Evolutionary conservation across 2,797 vertebrate genomes (phyloP).

Genomic region (Acanthurus leucopareius): DNA sequence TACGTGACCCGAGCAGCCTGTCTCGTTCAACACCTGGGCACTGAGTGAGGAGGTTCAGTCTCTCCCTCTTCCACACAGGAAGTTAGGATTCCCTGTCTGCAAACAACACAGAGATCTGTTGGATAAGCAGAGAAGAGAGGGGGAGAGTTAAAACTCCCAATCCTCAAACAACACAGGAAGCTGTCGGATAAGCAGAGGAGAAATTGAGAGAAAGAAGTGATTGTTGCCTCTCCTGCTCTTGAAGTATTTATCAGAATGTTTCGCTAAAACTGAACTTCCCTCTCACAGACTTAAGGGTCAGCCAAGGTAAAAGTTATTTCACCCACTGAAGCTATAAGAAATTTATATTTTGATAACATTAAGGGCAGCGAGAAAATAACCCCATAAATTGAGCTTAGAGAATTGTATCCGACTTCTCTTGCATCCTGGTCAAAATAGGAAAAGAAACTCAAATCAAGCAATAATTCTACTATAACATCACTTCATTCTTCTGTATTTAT

Average conservation of each 20-base stretch:
- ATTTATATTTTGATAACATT: slow-evolving; percentile 49
- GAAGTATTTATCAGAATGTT: slow-evolving; percentile 76
- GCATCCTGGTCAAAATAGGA: slow-evolving; percentile 5
- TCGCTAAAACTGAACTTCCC: slow-evolving; percentile 63
- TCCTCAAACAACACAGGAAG: slow-evolving; percentile 68
- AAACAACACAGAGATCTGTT: slow-evolving; percentile 65
- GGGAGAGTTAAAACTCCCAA: slow-evolving; percentile 49
- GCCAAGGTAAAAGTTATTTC: slow-evolving; percentile 47
- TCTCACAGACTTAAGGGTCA: slow-evolving; percentile 39
- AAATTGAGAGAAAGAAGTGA: slow-evolving; percentile 51
- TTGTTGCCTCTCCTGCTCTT: slow-evolving; percentile 63
- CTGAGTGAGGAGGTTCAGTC: slow-evolving; percentile 57
- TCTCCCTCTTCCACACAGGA: slow-evolving; percentile 60
- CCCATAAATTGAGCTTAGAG: slow-evolving; percentile 11
- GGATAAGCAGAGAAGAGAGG: slow-evolving; percentile 50
- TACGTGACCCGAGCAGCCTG: slow-evolving; percentile 48
- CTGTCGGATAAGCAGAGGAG: slow-evolving; percentile 52
- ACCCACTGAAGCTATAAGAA: slow-evolving; percentile 40
- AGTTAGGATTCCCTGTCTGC: slow-evolving; percentile 59
- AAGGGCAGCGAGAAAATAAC: slow-evolving; percentile 4
- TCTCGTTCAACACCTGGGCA: slow-evolving; percentile 63
- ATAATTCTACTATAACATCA: background rate
- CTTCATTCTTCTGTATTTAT: slow-evolving; percentile 26
- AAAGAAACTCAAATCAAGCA: background rate
- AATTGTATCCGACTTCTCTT: slow-evolving; percentile 28